These are phyloP conservation scores for Toxostoma redivivum DNA, from an alignment of 2,113 vertebrate genomes.

Conservation along the genomic window DNA sequence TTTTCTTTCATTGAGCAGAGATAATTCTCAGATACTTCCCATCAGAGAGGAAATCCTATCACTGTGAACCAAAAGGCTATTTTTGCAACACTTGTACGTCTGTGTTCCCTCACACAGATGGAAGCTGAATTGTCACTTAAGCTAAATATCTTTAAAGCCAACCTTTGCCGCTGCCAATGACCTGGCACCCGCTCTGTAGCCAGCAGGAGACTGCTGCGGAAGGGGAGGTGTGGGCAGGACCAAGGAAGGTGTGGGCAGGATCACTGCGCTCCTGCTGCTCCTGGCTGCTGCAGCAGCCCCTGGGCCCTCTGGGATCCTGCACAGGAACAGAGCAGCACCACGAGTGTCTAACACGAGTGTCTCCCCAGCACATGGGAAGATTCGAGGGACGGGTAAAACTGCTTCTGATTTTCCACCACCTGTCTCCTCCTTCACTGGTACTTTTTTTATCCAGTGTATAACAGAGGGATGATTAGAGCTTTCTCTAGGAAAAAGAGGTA, in stretches of 20 bases:
- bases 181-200: not conserved
- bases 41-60: not conserved
- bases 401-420: not conserved
- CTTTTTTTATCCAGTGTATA: not conserved
- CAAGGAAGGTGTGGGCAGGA: not conserved
- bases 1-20: not conserved
- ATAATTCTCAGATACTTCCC: not conserved
- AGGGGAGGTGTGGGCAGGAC: not conserved
- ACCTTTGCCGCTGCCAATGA: not conserved
- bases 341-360: not conserved
- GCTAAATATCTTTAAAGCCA: not conserved
- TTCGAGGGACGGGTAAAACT: not conserved
- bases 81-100: not conserved
- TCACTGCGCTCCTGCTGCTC: not conserved
- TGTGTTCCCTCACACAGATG: not conserved
- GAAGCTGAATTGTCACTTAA: not conserved
- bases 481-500: not conserved
- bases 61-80: not conserved
- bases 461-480: not conserved
- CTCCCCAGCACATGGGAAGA: not conserved
- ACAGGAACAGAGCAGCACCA: not conserved
- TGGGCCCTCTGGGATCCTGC: not conserved
- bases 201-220: not conserved
- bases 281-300: not conserved
- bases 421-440: not conserved